phyloP scores from a whole-genome alignment of 1,140 invertebrate genomes.

The Drosophila leontia region DNA sequence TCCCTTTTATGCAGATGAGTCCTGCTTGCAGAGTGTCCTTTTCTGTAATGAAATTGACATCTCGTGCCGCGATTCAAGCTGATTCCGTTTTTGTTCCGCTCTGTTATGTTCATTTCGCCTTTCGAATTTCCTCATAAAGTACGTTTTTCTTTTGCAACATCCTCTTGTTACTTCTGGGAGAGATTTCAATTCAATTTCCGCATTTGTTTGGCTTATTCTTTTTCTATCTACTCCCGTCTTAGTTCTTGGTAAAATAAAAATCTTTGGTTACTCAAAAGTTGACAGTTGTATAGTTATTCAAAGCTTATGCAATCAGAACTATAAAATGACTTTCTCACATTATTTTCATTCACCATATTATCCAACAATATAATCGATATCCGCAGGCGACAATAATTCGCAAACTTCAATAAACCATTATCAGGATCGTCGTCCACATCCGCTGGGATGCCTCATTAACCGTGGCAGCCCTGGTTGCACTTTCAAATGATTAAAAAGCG shows the following conservation, averaged over 20 bases:
- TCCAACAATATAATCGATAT: slow-evolving; percentile 21
- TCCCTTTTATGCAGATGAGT: slow-evolving; percentile 82
- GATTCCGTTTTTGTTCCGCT: slow-evolving; percentile 63
- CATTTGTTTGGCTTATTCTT: slow-evolving; percentile 39
- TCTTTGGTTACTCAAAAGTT: not conserved
- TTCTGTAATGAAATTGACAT: slow-evolving; percentile 79
- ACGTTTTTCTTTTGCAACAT: not conserved
- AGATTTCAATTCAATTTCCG: slow-evolving; percentile 71
- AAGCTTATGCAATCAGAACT: not conserved
- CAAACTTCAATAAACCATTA: slow-evolving; percentile 17
- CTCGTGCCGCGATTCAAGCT: slow-evolving; percentile 71
- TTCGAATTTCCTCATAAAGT: slow-evolving; percentile 54
- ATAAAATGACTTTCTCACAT: no score
- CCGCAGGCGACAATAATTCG: slow-evolving; percentile 26
- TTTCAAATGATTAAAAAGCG: slow-evolving; percentile 69
- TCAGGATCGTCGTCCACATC: slow-evolving; percentile 36
- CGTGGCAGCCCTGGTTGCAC: slow-evolving; percentile 42
- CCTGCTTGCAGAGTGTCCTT: slow-evolving; percentile 35
- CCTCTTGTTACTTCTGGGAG: not conserved
- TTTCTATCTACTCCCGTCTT: no score
- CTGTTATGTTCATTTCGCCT: slow-evolving; percentile 18
- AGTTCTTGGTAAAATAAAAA: not conserved
- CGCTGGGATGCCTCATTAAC: slow-evolving; percentile 50
- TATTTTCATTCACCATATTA: slow-evolving; percentile 2
- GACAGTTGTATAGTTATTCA: not conserved